Evolutionary conservation across 2,113 vertebrate genomes (phyloP).

Genomic region (Bujurquina vittata): DNA sequence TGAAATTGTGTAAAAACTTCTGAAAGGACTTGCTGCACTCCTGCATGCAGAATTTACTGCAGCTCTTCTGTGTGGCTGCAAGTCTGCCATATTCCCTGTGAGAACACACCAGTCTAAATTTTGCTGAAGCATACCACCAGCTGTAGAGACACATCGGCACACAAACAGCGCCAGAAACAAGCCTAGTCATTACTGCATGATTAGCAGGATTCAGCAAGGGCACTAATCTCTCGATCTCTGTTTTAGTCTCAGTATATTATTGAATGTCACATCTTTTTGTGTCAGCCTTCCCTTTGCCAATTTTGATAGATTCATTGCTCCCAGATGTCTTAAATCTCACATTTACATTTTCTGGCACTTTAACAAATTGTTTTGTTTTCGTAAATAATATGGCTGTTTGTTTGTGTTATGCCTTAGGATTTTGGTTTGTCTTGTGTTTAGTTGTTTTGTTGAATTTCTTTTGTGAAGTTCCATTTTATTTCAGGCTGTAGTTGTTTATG

Average conservation of each 20-base stretch:
- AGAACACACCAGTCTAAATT: slow-evolving; percentile 13
- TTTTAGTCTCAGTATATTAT: slow-evolving; percentile 12
- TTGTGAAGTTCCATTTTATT: no score
- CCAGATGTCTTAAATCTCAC: neutral
- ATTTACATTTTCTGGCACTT: neutral
- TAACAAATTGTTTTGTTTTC: neutral
- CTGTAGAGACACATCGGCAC: slow-evolving; percentile 6
- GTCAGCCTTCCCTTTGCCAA: neutral
- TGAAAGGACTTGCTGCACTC: neutral
- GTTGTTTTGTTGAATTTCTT: no score
- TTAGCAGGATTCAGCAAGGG: slow-evolving; percentile 63
- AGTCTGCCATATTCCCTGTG: slow-evolving; percentile 1
- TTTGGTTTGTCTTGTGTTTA: no score
- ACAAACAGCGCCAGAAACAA: slow-evolving; percentile 40
- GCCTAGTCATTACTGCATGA: slow-evolving; percentile 43
- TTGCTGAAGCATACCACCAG: slow-evolving; percentile 17
- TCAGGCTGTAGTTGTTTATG: no score
- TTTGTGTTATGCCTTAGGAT: no score
- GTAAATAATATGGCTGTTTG: neutral
- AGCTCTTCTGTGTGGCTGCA: neutral
- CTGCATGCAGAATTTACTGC: neutral
- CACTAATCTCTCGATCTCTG: slow-evolving; percentile 41
- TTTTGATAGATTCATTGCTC: neutral
- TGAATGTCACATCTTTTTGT: neutral
- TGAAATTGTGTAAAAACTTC: neutral